phyloP scores from a whole-genome alignment of 2,113 vertebrate genomes.

The Malurus cyaneus region DNA sequence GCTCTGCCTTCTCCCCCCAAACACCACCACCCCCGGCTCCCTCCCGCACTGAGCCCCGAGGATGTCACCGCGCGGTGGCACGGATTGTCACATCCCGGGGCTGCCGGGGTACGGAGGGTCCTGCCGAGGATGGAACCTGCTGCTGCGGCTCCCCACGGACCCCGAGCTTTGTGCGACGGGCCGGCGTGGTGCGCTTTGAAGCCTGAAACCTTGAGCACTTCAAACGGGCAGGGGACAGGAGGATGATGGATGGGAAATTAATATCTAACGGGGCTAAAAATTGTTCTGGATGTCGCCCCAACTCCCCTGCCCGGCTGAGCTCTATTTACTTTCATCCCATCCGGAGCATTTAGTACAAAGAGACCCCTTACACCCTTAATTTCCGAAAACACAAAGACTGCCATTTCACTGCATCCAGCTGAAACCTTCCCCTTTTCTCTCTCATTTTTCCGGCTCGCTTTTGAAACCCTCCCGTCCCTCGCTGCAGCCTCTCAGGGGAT shows the following conservation, averaged over 20 bases:
- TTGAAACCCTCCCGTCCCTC: conserved; percentile 36
- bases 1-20: not conserved
- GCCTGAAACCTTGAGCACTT: conserved; percentile 72
- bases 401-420: conserved; percentile 38
- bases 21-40: not conserved
- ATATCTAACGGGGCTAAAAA: conserved; percentile 74
- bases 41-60: not conserved
- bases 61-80: not conserved
- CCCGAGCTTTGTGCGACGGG: conserved; percentile 60
- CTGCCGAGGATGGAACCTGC: conserved; percentile 48
- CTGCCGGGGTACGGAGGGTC: not conserved
- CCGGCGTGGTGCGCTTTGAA: conserved; percentile 68
- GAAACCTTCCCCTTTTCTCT: conserved; percentile 22
- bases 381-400: conserved; percentile 52
- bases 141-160: conserved; percentile 50
- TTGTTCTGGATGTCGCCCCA: conserved; percentile 52
- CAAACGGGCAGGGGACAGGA: conserved; percentile 72
- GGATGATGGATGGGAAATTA: conserved; percentile 75
- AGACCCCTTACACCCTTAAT: conserved; percentile 41
- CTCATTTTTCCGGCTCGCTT: conserved; percentile 9
- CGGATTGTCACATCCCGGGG: not conserved
- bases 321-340: conserved; percentile 69
- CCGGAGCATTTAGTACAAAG: conserved; percentile 58
- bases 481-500: not conserved
- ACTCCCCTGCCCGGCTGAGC: conserved; percentile 62